Evolutionary conservation across 2,888 invertebrate species (phyloP).

Genomic region (Apomyelois bistriatella): DNA sequence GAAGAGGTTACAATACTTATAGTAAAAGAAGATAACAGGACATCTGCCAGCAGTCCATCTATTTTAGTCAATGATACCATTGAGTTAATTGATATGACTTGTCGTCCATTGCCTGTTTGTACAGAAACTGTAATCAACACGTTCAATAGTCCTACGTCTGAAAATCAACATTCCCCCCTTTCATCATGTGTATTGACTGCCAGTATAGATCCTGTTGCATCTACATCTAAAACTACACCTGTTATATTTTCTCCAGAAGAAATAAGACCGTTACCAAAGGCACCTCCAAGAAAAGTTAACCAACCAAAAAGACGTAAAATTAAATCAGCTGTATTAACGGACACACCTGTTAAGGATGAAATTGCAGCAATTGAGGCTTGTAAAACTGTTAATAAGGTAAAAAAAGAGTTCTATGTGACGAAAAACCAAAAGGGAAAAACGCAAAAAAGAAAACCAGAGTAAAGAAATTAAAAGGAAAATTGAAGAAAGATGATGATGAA

Average conservation of each 20-base stretch:
- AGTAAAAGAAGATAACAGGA: not conserved
- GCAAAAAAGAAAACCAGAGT: too few species aligned
- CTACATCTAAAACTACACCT: not conserved
- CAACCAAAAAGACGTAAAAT: conserved; percentile 30
- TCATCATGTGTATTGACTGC: too few species aligned
- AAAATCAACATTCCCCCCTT: not conserved
- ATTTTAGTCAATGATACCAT: not conserved
- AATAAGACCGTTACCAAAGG: conserved; percentile 24
- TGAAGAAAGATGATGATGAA: not conserved
- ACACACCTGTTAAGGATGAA: conserved; percentile 22
- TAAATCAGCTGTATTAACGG: conserved; percentile 31
- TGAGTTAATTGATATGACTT: too few species aligned
- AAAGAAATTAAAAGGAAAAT: too few species aligned
- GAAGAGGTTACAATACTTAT: not conserved
- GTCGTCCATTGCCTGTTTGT: not conserved
- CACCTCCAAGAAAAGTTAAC: conserved; percentile 29
- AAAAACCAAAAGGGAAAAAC: not conserved
- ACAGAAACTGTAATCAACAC: too few species aligned
- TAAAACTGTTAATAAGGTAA: not conserved
- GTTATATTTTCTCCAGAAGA: conserved; percentile 15
- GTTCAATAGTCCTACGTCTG: too few species aligned
- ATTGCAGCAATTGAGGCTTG: not conserved
- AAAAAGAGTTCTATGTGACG: not conserved
- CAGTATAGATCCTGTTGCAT: not conserved
- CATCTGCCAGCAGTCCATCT: too few species aligned